Evolutionary conservation across 2,113 vertebrate species (phyloP).

Genomic region (Pomatostomus ruficeps): DNA sequence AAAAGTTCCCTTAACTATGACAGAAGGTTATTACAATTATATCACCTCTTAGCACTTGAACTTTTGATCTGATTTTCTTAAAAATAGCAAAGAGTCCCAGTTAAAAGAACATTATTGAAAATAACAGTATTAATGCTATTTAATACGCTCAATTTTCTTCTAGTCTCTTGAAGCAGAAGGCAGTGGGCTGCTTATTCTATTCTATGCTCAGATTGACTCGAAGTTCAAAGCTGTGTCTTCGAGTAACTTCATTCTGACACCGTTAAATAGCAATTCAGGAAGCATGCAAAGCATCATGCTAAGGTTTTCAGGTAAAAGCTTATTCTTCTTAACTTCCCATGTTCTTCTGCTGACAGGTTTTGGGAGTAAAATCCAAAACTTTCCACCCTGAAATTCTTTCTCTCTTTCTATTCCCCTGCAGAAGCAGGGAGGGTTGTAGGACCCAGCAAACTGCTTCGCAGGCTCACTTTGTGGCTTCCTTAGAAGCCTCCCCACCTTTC

Average conservation of each 20-base stretch:
- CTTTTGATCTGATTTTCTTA: conserved; percentile 26
- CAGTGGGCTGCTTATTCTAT: accelerated
- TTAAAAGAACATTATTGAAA: background rate
- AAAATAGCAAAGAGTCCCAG: background rate
- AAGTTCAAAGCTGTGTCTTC: background rate
- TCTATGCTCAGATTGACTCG: accelerated
- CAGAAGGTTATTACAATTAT: background rate
- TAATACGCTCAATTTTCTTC: background rate
- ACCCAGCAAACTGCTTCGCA: accelerated
- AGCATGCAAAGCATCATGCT: background rate
- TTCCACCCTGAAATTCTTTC: background rate
- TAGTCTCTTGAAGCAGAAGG: background rate
- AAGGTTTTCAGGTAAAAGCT: background rate
- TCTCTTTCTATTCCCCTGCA: background rate
- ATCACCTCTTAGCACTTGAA: conserved; percentile 10
- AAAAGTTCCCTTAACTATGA: background rate
- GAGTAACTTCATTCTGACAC: background rate
- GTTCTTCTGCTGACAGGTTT: background rate
- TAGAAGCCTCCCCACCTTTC: background rate
- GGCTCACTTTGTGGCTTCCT: background rate
- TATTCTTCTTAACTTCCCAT: background rate
- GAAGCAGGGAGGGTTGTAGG: background rate
- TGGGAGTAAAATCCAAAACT: background rate
- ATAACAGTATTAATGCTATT: background rate
- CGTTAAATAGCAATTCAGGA: background rate